Evolutionary conservation across 1,140 invertebrate genomes (phyloP), one percentile per base, ranked within the genome.

Genomic region (Anastrepha ludens): DNA sequence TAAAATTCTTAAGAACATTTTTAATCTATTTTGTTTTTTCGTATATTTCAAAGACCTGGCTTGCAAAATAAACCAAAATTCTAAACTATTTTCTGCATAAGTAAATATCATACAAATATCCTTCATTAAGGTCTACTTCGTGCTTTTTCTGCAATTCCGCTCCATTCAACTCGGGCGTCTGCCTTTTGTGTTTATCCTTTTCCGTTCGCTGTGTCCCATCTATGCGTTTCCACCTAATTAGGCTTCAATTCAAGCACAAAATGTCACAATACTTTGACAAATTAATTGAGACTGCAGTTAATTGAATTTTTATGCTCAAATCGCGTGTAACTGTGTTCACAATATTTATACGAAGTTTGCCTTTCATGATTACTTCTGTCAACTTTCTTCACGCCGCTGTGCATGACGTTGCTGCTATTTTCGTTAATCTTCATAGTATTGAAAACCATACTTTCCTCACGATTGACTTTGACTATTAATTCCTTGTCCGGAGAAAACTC

Each of bases 241-340:
- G 67, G 6, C 5, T 39, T 47, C 41, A 44, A 47, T 47, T 74
- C 11, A 47, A 47, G 67, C 67, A 47, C 67, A 15, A 74, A 74
- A 74, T 47, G 44, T 15, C 41, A 5, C 67, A 74, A 74, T 74
- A 74, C 44, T 74, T 6, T 47, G 5, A 1, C 13, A 44, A 74
- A 74, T 74, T 74, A 74, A 74, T 74, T 74, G 3, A 74, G 44
- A 41, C 41, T 74, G 41, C 7, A n/a, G 67, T 44, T 74, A n/a
- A 74, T 74, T 74, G 67, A 74, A n/a, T 74, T 74, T 13, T 47
- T 74, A 44, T 41, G 41, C 67, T 47, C 41, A 47, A 44, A 74
- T 67, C 39, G 65, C 29, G 11, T 41, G 20, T 41, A 11, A 39
- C 29, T 39, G 9, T 11, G 1, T 39, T n/a, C 29, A 0, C 7